These are phyloP conservation scores for Neuroterus valhalla DNA, from an alignment of 1,140 invertebrate species.

Conservation along the genomic window DNA sequence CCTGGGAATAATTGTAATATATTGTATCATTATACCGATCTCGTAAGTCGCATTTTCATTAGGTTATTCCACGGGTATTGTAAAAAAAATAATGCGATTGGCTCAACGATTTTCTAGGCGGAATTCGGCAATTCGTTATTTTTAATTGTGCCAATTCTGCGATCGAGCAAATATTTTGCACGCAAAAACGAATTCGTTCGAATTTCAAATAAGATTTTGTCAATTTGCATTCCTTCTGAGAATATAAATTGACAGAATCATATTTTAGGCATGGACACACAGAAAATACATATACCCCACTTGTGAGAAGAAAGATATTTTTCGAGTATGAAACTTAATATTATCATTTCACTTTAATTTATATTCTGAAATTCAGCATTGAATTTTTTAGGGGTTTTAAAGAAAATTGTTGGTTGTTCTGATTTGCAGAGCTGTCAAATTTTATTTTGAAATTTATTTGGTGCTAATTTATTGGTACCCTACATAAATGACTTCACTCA, in stretches of 20 bases:
- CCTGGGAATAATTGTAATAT: constrained; percentile 35
- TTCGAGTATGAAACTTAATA: neutral
- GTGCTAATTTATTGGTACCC: too few species aligned
- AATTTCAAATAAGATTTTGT: neutral
- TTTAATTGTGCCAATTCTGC: constrained; percentile 41
- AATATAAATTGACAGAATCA: neutral
- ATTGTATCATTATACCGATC: constrained; percentile 26
- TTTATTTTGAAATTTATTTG: too few species aligned
- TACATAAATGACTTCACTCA: too few species aligned
- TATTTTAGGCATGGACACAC: neutral
- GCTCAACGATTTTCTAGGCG: constrained; percentile 12
- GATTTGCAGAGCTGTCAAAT: too few species aligned
- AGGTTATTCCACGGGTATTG: neutral
- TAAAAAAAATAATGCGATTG: neutral
- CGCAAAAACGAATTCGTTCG: constrained; percentile 41
- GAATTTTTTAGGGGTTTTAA: too few species aligned
- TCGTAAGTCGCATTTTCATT: constrained; percentile 31
- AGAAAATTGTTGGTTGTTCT: too few species aligned
- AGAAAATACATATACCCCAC: neutral
- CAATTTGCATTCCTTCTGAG: neutral
- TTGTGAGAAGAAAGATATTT: neutral
- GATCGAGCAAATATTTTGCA: constrained; percentile 18
- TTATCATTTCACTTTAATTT: too few species aligned
- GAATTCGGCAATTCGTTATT: constrained; percentile 6
- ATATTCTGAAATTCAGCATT: too few species aligned